phyloP scores from a whole-genome alignment of 1,140 invertebrate genomes.

The Onthophagus taurus region DNA sequence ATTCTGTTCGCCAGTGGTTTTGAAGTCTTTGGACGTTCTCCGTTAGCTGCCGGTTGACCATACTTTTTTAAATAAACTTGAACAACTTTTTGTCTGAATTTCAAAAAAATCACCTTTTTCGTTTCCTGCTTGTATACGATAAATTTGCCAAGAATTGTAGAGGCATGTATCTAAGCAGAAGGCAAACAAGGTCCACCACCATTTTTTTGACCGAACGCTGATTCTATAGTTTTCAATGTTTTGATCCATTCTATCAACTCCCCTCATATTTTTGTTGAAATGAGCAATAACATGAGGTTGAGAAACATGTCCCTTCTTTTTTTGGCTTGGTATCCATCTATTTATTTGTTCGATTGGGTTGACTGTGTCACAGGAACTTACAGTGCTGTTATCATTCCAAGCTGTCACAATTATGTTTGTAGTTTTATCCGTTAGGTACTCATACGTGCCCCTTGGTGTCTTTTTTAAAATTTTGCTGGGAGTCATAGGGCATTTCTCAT shows the following conservation, averaged over 20 bases:
- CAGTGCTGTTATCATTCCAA: not conserved
- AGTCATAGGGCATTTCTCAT: too few species aligned
- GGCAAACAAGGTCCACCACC: slow-evolving; percentile 28
- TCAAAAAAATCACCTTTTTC: slow-evolving; percentile 15
- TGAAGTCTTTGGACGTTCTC: too few species aligned
- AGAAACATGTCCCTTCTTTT: slow-evolving; percentile 15
- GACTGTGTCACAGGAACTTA: not conserved
- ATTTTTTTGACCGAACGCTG: slow-evolving; percentile 22
- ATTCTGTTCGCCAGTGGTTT: too few species aligned
- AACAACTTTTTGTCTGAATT: slow-evolving; percentile 11
- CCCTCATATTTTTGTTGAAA: slow-evolving; percentile 34
- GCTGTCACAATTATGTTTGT: too few species aligned
- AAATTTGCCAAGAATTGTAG: slow-evolving; percentile 16
- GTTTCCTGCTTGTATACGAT: not conserved
- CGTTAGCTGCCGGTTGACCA: too few species aligned
- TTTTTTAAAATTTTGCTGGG: too few species aligned
- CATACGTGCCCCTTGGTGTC: too few species aligned
- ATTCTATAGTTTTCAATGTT: slow-evolving; percentile 23
- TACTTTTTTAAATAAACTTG: slow-evolving; percentile 13
- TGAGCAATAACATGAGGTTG: slow-evolving; percentile 23
- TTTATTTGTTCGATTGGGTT: not conserved
- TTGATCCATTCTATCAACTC: slow-evolving; percentile 27
- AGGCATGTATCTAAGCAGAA: slow-evolving; percentile 25
- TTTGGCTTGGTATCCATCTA: not conserved
- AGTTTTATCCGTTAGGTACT: too few species aligned